phyloP scores from a whole-genome alignment of 2,888 invertebrate species.

The Temnothorax unifasciatus region DNA sequence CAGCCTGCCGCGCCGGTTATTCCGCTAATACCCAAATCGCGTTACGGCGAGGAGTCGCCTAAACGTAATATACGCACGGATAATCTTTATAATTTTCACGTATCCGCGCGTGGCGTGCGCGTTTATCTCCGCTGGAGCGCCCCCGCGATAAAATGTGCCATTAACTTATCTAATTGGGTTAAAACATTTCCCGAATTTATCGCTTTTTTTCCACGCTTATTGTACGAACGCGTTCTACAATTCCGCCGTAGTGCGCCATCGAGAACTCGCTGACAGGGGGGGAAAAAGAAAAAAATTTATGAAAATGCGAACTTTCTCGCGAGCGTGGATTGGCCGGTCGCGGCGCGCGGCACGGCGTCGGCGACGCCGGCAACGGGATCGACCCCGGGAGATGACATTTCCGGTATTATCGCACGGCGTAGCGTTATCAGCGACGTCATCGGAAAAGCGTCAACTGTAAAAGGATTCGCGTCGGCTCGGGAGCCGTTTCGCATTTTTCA shows the following conservation, averaged over 20 bases:
- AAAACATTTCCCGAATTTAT: constrained; percentile 43
- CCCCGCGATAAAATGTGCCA: constrained; percentile 32
- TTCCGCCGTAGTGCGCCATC: constrained; percentile 7
- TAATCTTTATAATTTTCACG: constrained; percentile 38
- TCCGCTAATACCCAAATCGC: constrained; percentile 45
- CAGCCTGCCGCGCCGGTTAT: constrained; percentile 19
- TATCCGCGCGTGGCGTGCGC: background rate
- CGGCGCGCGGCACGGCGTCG: background rate
- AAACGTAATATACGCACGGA: constrained; percentile 11
- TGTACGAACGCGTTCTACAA: background rate
- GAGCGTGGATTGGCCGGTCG: constrained; percentile 18
- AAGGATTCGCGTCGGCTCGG: constrained; percentile 45
- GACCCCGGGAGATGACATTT: constrained; percentile 41
- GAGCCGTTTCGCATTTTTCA: constrained; percentile 68
- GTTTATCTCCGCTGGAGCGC: constrained; percentile 3
- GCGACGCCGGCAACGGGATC: constrained; percentile 27
- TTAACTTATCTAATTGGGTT: constrained; percentile 51
- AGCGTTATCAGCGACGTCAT: constrained; percentile 50
- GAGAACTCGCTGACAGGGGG: constrained; percentile 5
- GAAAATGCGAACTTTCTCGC: constrained; percentile 27
- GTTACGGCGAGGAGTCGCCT: constrained; percentile 32
- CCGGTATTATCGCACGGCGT: constrained; percentile 46
- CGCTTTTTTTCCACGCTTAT: constrained; percentile 7
- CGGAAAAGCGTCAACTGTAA: constrained; percentile 54
- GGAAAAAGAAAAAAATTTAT: constrained; percentile 5